Conservation (phyloP, 2,888 invertebrate species). For the Oxytorus armatus region DNA sequence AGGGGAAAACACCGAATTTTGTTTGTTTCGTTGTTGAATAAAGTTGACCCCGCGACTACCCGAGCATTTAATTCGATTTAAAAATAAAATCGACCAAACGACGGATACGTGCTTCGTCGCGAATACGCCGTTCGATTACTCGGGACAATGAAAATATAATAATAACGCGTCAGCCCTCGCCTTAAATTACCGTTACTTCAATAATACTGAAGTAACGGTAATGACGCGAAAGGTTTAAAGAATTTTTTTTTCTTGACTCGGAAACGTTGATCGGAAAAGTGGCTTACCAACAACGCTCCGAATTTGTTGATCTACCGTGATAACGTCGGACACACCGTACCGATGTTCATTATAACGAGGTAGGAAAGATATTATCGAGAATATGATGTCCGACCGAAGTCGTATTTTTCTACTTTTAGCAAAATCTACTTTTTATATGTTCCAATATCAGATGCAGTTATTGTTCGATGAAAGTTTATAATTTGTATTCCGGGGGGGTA, state of each 20-base stretch:
- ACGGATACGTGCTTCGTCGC: background rate
- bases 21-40: too few species aligned
- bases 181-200: too few species aligned
- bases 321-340: slow-evolving; percentile 13
- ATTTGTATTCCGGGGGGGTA: slow-evolving; percentile 20
- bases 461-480: slow-evolving; percentile 8
- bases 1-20: background rate
- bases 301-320: slow-evolving; percentile 18
- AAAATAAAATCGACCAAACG: too few species aligned
- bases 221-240: slow-evolving; percentile 14
- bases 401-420: slow-evolving; percentile 19
- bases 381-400: slow-evolving; percentile 16
- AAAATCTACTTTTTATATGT: background rate
- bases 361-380: slow-evolving; percentile 14
- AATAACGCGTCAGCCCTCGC: too few species aligned
- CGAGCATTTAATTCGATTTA: too few species aligned
- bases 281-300: slow-evolving; percentile 66
- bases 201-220: slow-evolving; percentile 12
- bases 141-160: background rate
- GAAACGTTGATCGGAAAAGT: slow-evolving; percentile 63
- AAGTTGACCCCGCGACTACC: too few species aligned
- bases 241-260: slow-evolving; percentile 19
- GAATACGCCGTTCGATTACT: background rate
- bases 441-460: background rate
- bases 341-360: slow-evolving; percentile 21